Evolutionary conservation across 2,113 vertebrate species (phyloP).

Genomic region (Labeo catla): DNA sequence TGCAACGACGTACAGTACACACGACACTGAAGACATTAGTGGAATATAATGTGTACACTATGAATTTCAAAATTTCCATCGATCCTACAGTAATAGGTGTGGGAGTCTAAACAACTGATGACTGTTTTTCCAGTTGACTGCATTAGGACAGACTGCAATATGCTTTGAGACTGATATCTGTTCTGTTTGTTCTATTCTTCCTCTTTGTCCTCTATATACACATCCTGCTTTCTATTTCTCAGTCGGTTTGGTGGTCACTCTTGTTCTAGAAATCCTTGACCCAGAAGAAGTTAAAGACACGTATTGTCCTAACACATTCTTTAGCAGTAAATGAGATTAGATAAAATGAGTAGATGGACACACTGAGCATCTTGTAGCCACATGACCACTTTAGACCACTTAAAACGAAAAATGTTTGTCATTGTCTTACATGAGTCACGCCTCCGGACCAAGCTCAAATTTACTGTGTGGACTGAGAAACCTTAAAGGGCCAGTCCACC

Average conservation of each 20-base stretch:
- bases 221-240: background rate
- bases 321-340: conserved; percentile 16
- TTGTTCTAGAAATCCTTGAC: background rate
- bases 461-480: background rate
- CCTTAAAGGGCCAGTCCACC: background rate
- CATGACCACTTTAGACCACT: conserved; percentile 61
- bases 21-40: background rate
- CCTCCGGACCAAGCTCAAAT: conserved; percentile 3
- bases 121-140: background rate
- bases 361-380: background rate
- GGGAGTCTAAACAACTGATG: background rate
- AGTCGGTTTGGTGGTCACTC: background rate
- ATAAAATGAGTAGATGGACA: conserved; percentile 7
- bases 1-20: conserved; percentile 9
- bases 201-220: background rate
- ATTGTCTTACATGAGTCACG: conserved; percentile 57
- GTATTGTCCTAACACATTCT: conserved; percentile 12
- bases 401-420: conserved; percentile 52
- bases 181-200: background rate
- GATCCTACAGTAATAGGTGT: background rate
- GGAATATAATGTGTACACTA: background rate
- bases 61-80: background rate
- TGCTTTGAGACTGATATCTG: background rate
- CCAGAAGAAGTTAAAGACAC: background rate
- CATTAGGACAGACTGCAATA: background rate